phyloP scores from a whole-genome alignment of 2,797 vertebrate species.

The Parambassis ranga region DNA sequence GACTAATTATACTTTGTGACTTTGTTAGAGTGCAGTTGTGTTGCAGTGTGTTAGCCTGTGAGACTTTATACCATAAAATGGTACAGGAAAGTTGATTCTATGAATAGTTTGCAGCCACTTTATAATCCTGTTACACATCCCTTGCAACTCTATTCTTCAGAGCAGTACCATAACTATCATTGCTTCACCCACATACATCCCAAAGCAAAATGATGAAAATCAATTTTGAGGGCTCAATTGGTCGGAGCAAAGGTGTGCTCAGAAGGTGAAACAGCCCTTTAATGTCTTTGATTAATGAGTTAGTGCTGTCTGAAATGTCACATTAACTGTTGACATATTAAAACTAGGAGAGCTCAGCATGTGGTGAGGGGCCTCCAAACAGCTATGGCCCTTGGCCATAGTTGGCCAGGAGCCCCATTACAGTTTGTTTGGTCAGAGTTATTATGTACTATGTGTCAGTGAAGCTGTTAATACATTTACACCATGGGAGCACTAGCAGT shows the following conservation, averaged over 20 bases:
- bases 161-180: not conserved
- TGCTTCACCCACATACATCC: not conserved
- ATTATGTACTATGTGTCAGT: slow-evolving; percentile 55
- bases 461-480: slow-evolving; percentile 66
- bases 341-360: slow-evolving; percentile 30
- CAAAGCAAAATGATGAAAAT: slow-evolving; percentile 1
- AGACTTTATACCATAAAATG: too few relatives aligned
- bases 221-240: not conserved
- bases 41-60: too few relatives aligned
- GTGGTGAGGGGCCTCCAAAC: slow-evolving; percentile 20
- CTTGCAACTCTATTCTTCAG: not conserved
- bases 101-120: not conserved
- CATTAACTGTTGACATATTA: slow-evolving; percentile 35
- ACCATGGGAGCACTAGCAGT: slow-evolving; percentile 46
- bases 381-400: slow-evolving; percentile 24
- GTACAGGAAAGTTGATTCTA: not conserved
- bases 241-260: not conserved
- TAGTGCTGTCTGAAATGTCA: slow-evolving; percentile 18
- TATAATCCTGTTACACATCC: not conserved
- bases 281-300: slow-evolving; percentile 21
- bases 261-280: slow-evolving; percentile 4
- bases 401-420: slow-evolving; percentile 36
- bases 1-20: not conserved
- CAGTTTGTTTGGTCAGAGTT: slow-evolving; percentile 59
- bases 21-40: not conserved